Evolutionary conservation across 1,140 invertebrate genomes (phyloP).

Genomic region (Sitobion miscanthi): DNA sequence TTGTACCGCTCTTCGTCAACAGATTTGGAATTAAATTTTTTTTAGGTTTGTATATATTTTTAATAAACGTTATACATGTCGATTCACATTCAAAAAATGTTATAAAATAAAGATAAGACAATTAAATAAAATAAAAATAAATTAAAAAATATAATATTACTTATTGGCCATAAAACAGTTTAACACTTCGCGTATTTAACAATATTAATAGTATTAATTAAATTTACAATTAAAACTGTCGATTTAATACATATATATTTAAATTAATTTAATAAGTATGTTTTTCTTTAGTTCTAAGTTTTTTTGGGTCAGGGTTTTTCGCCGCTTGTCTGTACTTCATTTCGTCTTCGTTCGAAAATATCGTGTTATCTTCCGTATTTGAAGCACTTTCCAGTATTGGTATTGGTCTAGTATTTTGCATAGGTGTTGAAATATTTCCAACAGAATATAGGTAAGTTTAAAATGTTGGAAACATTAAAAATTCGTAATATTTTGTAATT

Average conservation of each 20-base stretch:
- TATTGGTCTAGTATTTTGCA: constrained; percentile 35
- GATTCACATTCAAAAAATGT: background rate
- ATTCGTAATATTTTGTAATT: background rate
- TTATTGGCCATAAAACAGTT: too few species aligned
- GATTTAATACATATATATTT: background rate
- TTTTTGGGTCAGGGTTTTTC: background rate
- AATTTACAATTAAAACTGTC: too few species aligned
- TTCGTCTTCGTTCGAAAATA: constrained; percentile 7
- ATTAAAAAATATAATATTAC: too few species aligned
- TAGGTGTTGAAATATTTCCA: constrained; percentile 17
- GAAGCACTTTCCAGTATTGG: constrained; percentile 35
- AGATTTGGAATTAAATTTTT: constrained; percentile 42
- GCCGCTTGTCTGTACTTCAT: constrained; percentile 37
- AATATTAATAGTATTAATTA: too few species aligned
- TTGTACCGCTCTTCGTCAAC: constrained; percentile 33
- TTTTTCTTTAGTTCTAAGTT: constrained; percentile 23
- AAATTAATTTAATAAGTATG: background rate
- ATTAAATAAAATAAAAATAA: too few species aligned
- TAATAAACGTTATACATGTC: too few species aligned
- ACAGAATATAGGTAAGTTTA: constrained; percentile 32
- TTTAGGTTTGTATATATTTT: constrained; percentile 24
- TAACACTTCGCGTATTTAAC: too few species aligned
- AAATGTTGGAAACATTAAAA: background rate
- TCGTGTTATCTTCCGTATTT: constrained; percentile 4
- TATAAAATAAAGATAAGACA: too few species aligned